Evolutionary conservation across 2,113 vertebrate species (phyloP).

Genomic region (Eidolon helvum): DNA sequence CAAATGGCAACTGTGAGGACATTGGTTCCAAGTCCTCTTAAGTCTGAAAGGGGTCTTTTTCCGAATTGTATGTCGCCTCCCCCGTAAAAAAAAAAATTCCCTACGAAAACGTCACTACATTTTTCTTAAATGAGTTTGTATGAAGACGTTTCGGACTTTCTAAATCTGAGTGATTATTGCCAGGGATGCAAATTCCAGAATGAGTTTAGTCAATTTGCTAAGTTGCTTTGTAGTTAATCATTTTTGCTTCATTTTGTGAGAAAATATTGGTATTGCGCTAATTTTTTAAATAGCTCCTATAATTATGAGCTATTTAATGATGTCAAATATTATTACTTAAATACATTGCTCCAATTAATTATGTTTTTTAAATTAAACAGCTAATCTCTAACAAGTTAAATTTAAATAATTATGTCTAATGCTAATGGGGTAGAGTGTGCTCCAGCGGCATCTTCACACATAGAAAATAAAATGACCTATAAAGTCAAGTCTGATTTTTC

Average conservation of each 20-base stretch:
- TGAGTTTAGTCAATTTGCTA: not conserved
- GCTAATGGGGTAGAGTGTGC: constrained; percentile 16
- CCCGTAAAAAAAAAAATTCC: not conserved
- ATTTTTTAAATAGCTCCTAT: constrained; percentile 65
- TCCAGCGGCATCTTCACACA: not conserved
- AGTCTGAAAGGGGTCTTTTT: not conserved
- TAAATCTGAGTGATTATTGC: not conserved
- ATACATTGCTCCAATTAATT: constrained; percentile 65
- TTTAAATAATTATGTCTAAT: constrained; percentile 66
- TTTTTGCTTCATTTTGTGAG: constrained; percentile 56
- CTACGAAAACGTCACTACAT: not conserved
- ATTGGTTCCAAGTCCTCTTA: not conserved
- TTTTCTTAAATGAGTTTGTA: not conserved
- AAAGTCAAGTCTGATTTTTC: not conserved
- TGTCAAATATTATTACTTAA: constrained; percentile 71
- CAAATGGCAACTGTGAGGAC: not conserved
- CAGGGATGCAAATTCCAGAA: not conserved
- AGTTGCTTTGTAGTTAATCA: not conserved
- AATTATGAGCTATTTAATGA: constrained; percentile 74
- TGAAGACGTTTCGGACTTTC: not conserved
- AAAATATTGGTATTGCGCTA: constrained; percentile 64
- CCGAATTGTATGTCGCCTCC: not conserved
- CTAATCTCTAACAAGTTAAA: constrained; percentile 59
- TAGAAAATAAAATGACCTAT: not conserved
- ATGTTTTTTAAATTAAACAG: constrained; percentile 66